Evolutionary conservation across 2,888 invertebrate genomes (phyloP).

Genomic region (Diloba caeruleocephala): DNA sequence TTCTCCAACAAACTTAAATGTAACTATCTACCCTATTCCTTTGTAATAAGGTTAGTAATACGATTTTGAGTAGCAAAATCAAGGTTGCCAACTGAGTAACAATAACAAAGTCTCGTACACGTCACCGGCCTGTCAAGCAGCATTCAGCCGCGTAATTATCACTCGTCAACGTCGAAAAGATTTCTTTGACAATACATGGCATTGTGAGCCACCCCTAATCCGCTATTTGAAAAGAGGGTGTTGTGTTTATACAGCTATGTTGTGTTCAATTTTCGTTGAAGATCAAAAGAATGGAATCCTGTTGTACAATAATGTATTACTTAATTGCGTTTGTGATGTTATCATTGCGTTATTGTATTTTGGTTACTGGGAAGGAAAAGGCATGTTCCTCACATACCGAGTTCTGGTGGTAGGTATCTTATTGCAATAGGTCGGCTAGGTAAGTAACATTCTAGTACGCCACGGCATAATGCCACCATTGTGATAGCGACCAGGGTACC

Average conservation of each 20-base stretch:
- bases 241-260: conserved; percentile 49
- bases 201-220: conserved; percentile 69
- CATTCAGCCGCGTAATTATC: conserved; percentile 79
- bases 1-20: background rate
- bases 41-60: background rate
- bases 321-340: conserved; percentile 25
- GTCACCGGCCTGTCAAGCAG: conserved; percentile 69
- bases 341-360: conserved; percentile 12
- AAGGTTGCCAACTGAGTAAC: conserved; percentile 40
- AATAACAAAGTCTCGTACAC: conserved; percentile 53
- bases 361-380: conserved; percentile 3
- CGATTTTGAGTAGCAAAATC: conserved; percentile 5
- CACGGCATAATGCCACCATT: too few species aligned
- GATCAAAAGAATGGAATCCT: conserved; percentile 7
- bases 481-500: too few species aligned
- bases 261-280: conserved; percentile 41
- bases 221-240: conserved; percentile 55
- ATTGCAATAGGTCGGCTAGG: too few species aligned
- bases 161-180: conserved; percentile 71
- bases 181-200: conserved; percentile 70
- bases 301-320: conserved; percentile 32
- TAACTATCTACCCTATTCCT: conserved; percentile 9
- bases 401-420: too few species aligned
- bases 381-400: too few species aligned
- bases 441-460: too few species aligned